Percentiles rank a stretch among this genome's conserved stretches.
Evolutionary conservation across 2,113 vertebrate genomes (phyloP).

Genomic region (Pungitius pungitius): DNA sequence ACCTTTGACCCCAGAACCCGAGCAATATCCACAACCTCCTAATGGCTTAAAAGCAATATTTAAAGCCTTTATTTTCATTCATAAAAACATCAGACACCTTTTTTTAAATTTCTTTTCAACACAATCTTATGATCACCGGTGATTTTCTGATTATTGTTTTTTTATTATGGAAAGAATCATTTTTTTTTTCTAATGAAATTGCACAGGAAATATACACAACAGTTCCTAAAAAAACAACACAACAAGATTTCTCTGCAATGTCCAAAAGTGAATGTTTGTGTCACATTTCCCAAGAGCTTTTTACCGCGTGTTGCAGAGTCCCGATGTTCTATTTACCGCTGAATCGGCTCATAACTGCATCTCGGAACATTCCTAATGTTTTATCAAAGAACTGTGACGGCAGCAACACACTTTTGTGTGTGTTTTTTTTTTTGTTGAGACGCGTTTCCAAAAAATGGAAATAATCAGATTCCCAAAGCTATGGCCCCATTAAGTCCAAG

Average conservation of each 20-base stretch:
- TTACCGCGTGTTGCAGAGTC: slow-evolving; percentile 31
- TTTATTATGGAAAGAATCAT: slow-evolving; percentile 69
- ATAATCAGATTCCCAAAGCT: slow-evolving; percentile 31
- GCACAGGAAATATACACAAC: slow-evolving; percentile 61
- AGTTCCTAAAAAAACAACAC: slow-evolving; percentile 54
- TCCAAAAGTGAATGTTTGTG: slow-evolving; percentile 56
- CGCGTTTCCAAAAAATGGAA: slow-evolving; percentile 55
- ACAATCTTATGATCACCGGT: slow-evolving; percentile 73
- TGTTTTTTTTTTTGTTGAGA: slow-evolving; percentile 39
- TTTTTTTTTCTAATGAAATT: slow-evolving; percentile 71
- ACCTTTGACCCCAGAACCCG: slow-evolving; percentile 71
- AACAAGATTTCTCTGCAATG: slow-evolving; percentile 52
- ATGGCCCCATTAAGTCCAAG: slow-evolving; percentile 10
- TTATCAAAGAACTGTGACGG: slow-evolving; percentile 16
- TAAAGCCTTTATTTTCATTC: slow-evolving; percentile 72
- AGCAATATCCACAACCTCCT: slow-evolving; percentile 77
- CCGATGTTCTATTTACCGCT: slow-evolving; percentile 28
- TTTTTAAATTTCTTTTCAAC: slow-evolving; percentile 62
- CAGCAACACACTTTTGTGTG: neutral
- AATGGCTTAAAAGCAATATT: slow-evolving; percentile 79
- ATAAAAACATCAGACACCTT: slow-evolving; percentile 50
- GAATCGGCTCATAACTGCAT: slow-evolving; percentile 24
- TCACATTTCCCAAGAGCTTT: slow-evolving; percentile 44
- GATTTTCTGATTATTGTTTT: slow-evolving; percentile 71
- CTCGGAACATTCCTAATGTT: slow-evolving; percentile 36